Base-by-base conservation (phyloP, 2,113 vertebrate genomes). In the Mola mola region DNA sequence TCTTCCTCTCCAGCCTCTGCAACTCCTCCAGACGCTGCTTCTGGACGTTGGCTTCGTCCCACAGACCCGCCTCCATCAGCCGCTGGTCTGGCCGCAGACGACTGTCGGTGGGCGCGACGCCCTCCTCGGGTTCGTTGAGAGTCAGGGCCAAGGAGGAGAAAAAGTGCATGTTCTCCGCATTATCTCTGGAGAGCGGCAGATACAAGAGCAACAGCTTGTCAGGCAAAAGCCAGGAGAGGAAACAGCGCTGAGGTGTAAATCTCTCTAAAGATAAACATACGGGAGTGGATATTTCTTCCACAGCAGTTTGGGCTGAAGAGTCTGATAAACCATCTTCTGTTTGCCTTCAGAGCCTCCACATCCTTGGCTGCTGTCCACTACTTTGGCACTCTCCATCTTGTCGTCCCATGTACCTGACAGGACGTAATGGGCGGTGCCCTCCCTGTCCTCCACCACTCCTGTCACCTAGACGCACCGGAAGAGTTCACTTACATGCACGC, bases 271-370 rank as follows among this genome's bases (percentile, higher is more conserved):
- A 25, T 44, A 9, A 65, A 72, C 90, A 43, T 92, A 98, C 96
- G 96, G 96, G 3, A 98, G 91, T 0, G 96, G 93, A 78, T 97
- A 97, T 75, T 97, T 98, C 89, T 93, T 97, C 96, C 96, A 98
- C 16, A 98, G 72, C 24, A 95, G 86, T 90, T 95, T 97, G 69
- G 96, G 91, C 0, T 94, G 89, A 71, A 95, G 91, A 0, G 96
- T 97, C 89, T 98, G 95, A 90, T 98, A 98, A 50, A 98, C 94
- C 0, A 92, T 98, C 87, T 96, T 98, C 59, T 96, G 96, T 77
- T 95, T 96, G 57, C 95, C 94, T 13, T 98, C 96, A 0, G 70
- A 86, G 82, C 91, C 91, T 44, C 90, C 92, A 61, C 92, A 92
- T 47, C 93, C 93, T 0, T 93, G 88, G 85, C 93, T 95, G 87